Evolutionary conservation across 2,888 invertebrate genomes (phyloP).

Genomic region (Ormyrus thymus): DNA sequence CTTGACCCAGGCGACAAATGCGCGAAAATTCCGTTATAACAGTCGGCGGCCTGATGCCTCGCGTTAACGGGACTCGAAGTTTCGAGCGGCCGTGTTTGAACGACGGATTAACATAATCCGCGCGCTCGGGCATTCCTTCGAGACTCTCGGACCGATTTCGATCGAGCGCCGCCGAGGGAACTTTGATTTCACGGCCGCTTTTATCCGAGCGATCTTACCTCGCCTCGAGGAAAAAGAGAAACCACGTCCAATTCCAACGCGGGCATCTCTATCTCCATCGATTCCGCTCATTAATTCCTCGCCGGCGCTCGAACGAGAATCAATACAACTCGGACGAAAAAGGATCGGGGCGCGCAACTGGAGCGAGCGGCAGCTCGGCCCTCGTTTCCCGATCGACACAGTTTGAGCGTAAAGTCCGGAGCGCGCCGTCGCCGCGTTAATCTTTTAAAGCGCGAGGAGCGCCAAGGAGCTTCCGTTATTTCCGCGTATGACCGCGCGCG

Average conservation of each 20-base stretch:
- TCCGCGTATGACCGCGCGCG: background rate
- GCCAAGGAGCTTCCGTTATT: conserved; percentile 22
- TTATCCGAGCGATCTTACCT: no score
- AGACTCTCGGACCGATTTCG: no score
- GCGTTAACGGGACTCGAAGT: conserved; percentile 68
- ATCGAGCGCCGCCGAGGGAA: no score
- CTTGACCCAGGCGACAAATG: conserved; percentile 15
- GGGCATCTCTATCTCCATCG: no score
- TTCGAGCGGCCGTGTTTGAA: conserved; percentile 56
- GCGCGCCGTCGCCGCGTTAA: background rate
- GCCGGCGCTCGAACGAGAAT: no score
- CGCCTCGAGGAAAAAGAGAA: no score
- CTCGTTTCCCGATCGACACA: conserved; percentile 63
- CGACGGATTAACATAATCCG: conserved; percentile 69
- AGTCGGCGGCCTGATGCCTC: conserved; percentile 30
- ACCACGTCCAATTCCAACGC: no score
- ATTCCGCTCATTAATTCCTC: no score
- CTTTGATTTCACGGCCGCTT: no score
- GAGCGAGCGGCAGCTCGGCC: conserved; percentile 3
- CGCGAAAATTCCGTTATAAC: conserved; percentile 60
- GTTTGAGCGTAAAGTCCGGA: conserved; percentile 54
- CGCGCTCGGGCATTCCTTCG: conserved; percentile 44
- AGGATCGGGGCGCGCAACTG: no score
- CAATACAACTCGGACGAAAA: no score
- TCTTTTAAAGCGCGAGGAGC: background rate